These are phyloP conservation scores for Kryptopterus vitreolus DNA, from an alignment of 2,797 vertebrate genomes.

Conservation along the genomic window DNA sequence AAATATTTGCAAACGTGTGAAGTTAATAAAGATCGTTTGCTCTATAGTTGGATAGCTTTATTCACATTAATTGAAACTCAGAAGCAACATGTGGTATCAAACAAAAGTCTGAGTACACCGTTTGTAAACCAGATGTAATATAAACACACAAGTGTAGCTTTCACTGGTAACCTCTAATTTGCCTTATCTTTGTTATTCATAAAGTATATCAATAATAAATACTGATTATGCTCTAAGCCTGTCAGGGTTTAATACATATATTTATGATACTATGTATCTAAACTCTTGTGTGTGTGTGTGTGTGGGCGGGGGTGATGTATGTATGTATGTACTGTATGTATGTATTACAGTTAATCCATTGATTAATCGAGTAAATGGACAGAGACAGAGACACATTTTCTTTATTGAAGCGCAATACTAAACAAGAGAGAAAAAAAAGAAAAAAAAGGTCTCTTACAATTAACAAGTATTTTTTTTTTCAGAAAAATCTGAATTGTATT, in stretches of 20 bases:
- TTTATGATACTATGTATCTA: too few relatives aligned
- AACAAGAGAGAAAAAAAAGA: too few relatives aligned
- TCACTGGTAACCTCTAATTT: not conserved
- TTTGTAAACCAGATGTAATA: not conserved
- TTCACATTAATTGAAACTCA: not conserved
- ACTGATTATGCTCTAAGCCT: not conserved
- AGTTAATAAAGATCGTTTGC: not conserved
- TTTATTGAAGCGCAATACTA: too few relatives aligned
- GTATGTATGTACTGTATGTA: too few relatives aligned
- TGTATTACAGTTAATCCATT: too few relatives aligned
- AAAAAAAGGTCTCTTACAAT: too few relatives aligned
- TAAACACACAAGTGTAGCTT: not conserved
- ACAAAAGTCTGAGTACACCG: not conserved
- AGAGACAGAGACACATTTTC: too few relatives aligned
- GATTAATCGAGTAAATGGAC: too few relatives aligned
- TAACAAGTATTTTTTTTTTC: too few relatives aligned
- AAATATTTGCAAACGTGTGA: not conserved
- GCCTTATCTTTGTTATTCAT: not conserved
- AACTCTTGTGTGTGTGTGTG: too few relatives aligned
- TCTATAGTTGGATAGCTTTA: not conserved
- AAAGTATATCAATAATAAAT: not conserved
- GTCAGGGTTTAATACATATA: not conserved
- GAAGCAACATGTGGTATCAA: not conserved
- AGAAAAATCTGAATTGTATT: too few relatives aligned
- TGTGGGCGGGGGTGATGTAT: too few relatives aligned